Base-by-base conservation (phyloP, 2,797 vertebrate species). In the Octomys mimax region DNA sequence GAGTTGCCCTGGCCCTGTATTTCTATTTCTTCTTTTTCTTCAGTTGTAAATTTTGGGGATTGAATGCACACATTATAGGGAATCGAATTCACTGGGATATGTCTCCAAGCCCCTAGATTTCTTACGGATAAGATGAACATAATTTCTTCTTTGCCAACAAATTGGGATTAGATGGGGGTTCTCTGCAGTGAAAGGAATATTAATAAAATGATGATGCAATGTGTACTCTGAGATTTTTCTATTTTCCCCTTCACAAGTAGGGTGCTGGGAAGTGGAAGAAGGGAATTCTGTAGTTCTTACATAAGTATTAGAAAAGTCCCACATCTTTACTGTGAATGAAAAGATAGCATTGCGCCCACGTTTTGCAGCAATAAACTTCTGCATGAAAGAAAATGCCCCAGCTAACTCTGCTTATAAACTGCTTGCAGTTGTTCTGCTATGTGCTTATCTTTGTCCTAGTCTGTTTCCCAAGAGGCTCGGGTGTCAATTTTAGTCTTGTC, bases 301-400 rank as follows among this genome's bases (percentile, higher is more conserved):
- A 16, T 10, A 88, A 54, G 49, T 62, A 10, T 54, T 87, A 28
- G 78, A 66, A 92, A 96, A 92, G 9, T 4, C 31, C n/a, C 71
- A 26, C 33, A 14, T 42, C 24, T 93, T 88, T 57, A 86, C 21
- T 81, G 22, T 62, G 91, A 39, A 82, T 80, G 57, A 89, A 83
- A 86, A 91, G 26, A 52, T 82, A n/a, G 5, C 13, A 89, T 66
- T 66, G 57, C 1, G 39, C 3, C 16, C 21, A 77, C 5, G 21
- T 80, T 92, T 95, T 92, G 6, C 4, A 86, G 57, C 81, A 92
- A 80, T 95, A 61, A 52, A 87, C 68, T 86, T 87, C 77, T 95
- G 77, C 62, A 70, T 24, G 61, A 42, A 94, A 61, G 42, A 95
- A 89, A 62, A 49, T 2, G 59, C 77, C 46, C 84, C 64, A 22